phyloP scores from a whole-genome alignment of 37 sponge, comb jelly and placozoan species.

The Beroe forskalii region DNA sequence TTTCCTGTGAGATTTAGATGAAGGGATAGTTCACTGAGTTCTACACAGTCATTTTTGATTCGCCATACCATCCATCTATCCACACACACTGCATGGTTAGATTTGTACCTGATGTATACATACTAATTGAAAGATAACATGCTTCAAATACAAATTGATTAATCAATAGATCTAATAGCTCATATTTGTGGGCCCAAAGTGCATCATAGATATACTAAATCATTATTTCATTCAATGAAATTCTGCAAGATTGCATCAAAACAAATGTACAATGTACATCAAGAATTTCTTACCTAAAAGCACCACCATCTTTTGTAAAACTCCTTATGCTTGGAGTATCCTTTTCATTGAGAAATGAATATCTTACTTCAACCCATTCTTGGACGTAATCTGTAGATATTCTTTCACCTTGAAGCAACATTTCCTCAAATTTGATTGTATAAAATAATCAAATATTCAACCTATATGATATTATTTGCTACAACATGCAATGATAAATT shows the following conservation, averaged over 20 bases:
- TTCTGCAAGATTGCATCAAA: neutral
- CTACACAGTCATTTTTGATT: constrained; percentile 14
- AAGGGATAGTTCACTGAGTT: constrained; percentile 35
- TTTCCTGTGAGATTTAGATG: constrained; percentile 53
- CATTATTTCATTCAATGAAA: neutral
- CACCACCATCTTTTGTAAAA: constrained; percentile 46
- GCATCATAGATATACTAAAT: neutral
- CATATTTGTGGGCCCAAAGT: neutral
- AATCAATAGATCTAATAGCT: too few relatives aligned
- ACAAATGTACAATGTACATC: neutral
- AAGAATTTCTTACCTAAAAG: constrained; percentile 6
- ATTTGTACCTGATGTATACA: constrained; percentile 32
- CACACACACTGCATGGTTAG: neutral
- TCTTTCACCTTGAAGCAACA: constrained; percentile 57
- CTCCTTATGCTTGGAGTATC: constrained; percentile 4
- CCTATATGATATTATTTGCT: too few relatives aligned
- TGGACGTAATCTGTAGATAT: constrained; percentile 14
- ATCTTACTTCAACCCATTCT: constrained; percentile 56
- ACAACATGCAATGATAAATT: too few relatives aligned
- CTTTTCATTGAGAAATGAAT: constrained; percentile 45
- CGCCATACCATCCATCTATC: constrained; percentile 59
- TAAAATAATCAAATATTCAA: too few relatives aligned
- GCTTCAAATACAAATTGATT: neutral
- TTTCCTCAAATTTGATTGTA: too few relatives aligned
- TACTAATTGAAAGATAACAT: neutral